Evolutionary conservation across 2,797 vertebrate genomes (phyloP).

Genomic region (Hypotaenidia okinawae): DNA sequence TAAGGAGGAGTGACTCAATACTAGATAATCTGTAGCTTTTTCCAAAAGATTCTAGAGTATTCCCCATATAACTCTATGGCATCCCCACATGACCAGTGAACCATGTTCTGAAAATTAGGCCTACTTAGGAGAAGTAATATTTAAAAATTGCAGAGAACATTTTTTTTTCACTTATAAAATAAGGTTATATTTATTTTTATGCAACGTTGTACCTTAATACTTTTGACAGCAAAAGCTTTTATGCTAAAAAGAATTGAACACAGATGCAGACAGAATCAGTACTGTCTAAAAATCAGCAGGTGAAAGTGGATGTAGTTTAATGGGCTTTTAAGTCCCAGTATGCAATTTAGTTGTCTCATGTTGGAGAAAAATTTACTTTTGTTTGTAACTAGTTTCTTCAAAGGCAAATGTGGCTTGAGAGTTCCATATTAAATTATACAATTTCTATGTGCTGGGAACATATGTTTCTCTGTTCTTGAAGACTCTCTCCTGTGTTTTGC

Average conservation of each 20-base stretch:
- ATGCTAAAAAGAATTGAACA: background rate
- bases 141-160: background rate
- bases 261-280: background rate
- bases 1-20: background rate
- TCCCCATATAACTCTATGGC: background rate
- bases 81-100: background rate
- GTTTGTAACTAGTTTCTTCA: background rate
- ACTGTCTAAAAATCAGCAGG: background rate
- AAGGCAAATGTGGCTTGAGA: background rate
- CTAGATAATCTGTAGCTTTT: background rate
- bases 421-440: background rate
- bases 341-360: background rate
- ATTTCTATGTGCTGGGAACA: background rate
- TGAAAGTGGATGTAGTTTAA: background rate
- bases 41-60: background rate
- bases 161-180: background rate
- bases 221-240: background rate
- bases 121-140: background rate
- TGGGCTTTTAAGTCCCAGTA: background rate
- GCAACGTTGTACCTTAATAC: background rate
- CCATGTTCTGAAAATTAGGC: background rate
- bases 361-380: background rate
- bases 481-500: background rate
- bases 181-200: background rate
- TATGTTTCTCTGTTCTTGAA: background rate